Percentiles rank a stretch among this genome's conserved stretches.
Conservation (phyloP, 2,888 invertebrate species). For the Bibio marci region DNA sequence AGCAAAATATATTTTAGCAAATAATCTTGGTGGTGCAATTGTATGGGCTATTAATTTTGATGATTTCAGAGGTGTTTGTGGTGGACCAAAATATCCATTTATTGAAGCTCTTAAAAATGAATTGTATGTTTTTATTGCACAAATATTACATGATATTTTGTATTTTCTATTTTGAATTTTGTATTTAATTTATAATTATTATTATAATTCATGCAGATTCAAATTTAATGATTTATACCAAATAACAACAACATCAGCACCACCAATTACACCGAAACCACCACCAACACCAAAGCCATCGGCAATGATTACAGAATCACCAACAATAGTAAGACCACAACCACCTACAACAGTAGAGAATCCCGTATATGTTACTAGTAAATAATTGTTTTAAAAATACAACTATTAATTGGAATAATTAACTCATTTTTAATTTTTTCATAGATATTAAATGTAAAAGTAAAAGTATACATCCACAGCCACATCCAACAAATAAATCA, state of each 20-base stretch:
- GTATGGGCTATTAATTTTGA: slow-evolving; percentile 74
- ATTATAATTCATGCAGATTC: no score
- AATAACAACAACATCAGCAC: slow-evolving; percentile 38
- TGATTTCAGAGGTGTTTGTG: slow-evolving; percentile 82
- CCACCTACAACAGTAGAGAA: no score
- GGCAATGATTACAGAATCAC: slow-evolving; percentile 21
- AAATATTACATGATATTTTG: slow-evolving; percentile 15
- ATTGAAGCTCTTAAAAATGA: slow-evolving; percentile 83
- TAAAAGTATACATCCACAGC: no score
- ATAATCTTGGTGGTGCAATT: slow-evolving; percentile 58
- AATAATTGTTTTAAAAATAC: no score
- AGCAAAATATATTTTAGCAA: slow-evolving; percentile 69
- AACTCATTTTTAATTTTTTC: no score
- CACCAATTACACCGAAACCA: slow-evolving; percentile 80
- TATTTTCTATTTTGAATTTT: slow-evolving; percentile 17
- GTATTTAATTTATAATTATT: no score
- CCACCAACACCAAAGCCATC: slow-evolving; percentile 34
- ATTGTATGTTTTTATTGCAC: slow-evolving; percentile 40
- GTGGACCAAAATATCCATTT: slow-evolving; percentile 70
- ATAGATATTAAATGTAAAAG: no score
- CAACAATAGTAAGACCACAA: no score
- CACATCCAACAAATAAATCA: no score
- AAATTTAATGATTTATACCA: no score
- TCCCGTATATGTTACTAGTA: no score
- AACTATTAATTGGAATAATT: no score